Base-by-base conservation (phyloP, 2,797 vertebrate species). In the Euthynnus affinis region DNA sequence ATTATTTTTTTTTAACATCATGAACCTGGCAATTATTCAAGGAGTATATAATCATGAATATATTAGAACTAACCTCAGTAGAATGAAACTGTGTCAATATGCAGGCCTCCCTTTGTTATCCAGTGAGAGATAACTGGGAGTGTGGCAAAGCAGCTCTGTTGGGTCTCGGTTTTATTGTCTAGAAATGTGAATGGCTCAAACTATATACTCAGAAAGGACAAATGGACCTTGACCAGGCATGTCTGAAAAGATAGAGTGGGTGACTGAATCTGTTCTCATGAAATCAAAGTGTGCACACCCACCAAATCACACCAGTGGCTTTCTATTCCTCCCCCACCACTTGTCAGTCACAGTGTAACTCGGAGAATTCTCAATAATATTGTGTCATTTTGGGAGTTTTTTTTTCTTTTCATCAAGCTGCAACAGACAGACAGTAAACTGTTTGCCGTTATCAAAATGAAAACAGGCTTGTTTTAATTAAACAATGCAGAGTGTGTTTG, bases 381-480 rank as follows among this genome's bases (percentile, higher is more conserved):
- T 29, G 42, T 12, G 46, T 77, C 12, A 51, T 13, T 74, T 65
- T 71, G 42, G 60, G 49, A 67, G 81, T 70, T 69, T 78, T 82
- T 83, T 52, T 22, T 60, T 79, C 52, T 78, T 82, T 83, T 52
- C 25, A 63, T 79, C 52, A 76, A 40, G 22, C 53, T 61, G 48
- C 1, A 57, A 46, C 44, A 48, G 17, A 17, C 46, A 53, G 59
- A 48, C 53, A 40, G 20, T 34, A 48, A 79, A 80, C 46, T 49
- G 48, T 52, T 69, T 74, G 27, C 1, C 6, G 10, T 52, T 52
- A 80, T 75, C 76, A 72, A 79, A 22, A 40, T 69, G 55, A 79
- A 86, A 87, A 82, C 78, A 81, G 44, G 5, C 64, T 67, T 2
- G 1, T 70, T 59, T 71, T 75, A 66, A 86, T 89, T 48, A 66